Evolutionary conservation across 35 echinoderm and acorn worm genomes (phyloP).

Genomic region (Heliocidaris tuberculata): DNA sequence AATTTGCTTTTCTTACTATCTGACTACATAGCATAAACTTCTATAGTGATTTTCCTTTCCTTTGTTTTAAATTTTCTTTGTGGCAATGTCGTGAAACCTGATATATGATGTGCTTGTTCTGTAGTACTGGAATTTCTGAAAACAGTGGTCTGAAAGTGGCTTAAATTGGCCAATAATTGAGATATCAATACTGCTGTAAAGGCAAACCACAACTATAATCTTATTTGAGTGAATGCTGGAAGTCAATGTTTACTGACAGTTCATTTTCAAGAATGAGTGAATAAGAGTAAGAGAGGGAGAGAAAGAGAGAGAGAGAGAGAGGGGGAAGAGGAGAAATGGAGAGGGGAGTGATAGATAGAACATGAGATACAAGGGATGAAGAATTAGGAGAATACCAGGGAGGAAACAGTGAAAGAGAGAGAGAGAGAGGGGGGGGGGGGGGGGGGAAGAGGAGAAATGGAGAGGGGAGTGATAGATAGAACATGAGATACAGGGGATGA

Average conservation of each 20-base stretch:
- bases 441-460: neutral
- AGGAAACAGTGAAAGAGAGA: neutral
- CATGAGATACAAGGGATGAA: too few relatives aligned
- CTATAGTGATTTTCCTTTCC: neutral
- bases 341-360: neutral
- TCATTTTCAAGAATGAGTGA: neutral
- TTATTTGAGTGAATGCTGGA: neutral
- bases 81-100: neutral
- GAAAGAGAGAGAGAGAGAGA: neutral
- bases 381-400: too few relatives aligned
- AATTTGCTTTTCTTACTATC: too few relatives aligned
- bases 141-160: neutral
- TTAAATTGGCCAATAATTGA: neutral
- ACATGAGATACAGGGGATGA: neutral
- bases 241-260: too few relatives aligned
- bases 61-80: neutral
- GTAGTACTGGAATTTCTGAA: neutral
- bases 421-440: too few relatives aligned
- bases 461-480: neutral
- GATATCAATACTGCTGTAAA: neutral
- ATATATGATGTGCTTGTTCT: neutral
- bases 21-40: too few relatives aligned
- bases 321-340: neutral
- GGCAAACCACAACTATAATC: neutral
- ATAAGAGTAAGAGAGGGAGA: neutral